A percentile compares a stretch with the other conserved stretches of the same genome.
These are phyloP conservation scores for Drosophila seguyi DNA, from an alignment of 1,140 invertebrate species.

Conservation along the genomic window DNA sequence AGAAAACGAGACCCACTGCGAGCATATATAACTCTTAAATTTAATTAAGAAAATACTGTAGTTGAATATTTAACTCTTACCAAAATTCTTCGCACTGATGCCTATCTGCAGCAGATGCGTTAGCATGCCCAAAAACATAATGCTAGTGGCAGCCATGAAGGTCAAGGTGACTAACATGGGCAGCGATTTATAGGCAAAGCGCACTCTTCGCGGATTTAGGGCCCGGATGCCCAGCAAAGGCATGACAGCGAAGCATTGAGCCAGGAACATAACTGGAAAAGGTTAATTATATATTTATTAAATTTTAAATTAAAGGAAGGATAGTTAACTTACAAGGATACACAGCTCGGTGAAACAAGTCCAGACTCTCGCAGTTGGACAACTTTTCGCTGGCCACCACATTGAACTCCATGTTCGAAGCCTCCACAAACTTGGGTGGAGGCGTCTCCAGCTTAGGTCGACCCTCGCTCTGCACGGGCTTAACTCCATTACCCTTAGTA, in stretches of 20 bases:
- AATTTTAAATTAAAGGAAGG: neutral
- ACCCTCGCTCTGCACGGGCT: neutral
- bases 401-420: slow-evolving; percentile 31
- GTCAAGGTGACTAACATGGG: slow-evolving; percentile 53
- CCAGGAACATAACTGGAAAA: slow-evolving; percentile 72
- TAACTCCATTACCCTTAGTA: slow-evolving; percentile 6
- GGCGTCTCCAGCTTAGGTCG: slow-evolving; percentile 1
- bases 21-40: neutral
- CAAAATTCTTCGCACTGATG: slow-evolving; percentile 76
- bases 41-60: neutral
- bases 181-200: slow-evolving; percentile 60
- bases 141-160: slow-evolving; percentile 55
- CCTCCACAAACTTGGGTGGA: slow-evolving; percentile 10
- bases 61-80: slow-evolving; percentile 30
- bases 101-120: slow-evolving; percentile 62
- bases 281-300: neutral
- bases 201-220: slow-evolving; percentile 53
- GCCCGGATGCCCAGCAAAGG: slow-evolving; percentile 61
- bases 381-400: slow-evolving; percentile 43
- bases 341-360: slow-evolving; percentile 68
- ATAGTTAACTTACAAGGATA: slow-evolving; percentile 52
- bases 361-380: slow-evolving; percentile 38
- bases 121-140: slow-evolving; percentile 50
- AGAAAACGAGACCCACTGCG: slow-evolving; percentile 73
- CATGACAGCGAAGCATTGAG: slow-evolving; percentile 72